phyloP scores from a whole-genome alignment of 2,888 invertebrate genomes.

The Hirtodrosophila confusa region DNA sequence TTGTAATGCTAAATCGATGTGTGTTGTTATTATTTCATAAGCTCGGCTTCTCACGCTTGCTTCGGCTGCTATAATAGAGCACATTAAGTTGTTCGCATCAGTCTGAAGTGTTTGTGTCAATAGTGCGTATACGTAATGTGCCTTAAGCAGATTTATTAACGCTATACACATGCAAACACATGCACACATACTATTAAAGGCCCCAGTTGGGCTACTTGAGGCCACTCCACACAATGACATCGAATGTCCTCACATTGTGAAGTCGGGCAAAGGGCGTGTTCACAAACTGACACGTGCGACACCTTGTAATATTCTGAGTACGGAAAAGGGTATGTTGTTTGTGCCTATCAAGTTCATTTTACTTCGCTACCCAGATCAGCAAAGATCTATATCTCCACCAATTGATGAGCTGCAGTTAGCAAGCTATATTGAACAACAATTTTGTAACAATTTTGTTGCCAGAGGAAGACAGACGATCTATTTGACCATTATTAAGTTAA shows the following conservation, averaged over 20 bases:
- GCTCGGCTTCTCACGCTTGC: conserved; percentile 38
- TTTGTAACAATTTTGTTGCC: too few species aligned
- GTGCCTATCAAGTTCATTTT: too few species aligned
- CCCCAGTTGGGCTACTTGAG: not conserved
- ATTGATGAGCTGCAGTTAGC: too few species aligned
- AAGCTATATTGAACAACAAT: too few species aligned
- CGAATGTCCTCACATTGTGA: conserved; percentile 2
- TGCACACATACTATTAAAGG: not conserved
- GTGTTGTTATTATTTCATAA: conserved; percentile 65
- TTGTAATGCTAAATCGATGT: conserved; percentile 47
- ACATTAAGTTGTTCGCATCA: conserved; percentile 41
- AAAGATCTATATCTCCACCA: too few species aligned
- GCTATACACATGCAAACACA: not conserved
- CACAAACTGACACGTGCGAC: conserved; percentile 15
- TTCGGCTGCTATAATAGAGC: conserved; percentile 20
- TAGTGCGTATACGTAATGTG: conserved; percentile 59
- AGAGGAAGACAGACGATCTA: too few species aligned
- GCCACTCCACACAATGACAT: not conserved
- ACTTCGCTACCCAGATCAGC: too few species aligned
- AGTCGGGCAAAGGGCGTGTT: not conserved
- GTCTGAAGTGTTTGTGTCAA: conserved; percentile 38
- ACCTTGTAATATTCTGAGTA: conserved; percentile 13
- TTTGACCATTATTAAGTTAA: too few species aligned
- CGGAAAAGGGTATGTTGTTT: not conserved
- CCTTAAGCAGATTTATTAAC: conserved; percentile 39